Percentiles rank a stretch among this genome's conserved stretches.
Conservation (phyloP, 2,888 invertebrate species). For the Octonoba sinensis region DNA sequence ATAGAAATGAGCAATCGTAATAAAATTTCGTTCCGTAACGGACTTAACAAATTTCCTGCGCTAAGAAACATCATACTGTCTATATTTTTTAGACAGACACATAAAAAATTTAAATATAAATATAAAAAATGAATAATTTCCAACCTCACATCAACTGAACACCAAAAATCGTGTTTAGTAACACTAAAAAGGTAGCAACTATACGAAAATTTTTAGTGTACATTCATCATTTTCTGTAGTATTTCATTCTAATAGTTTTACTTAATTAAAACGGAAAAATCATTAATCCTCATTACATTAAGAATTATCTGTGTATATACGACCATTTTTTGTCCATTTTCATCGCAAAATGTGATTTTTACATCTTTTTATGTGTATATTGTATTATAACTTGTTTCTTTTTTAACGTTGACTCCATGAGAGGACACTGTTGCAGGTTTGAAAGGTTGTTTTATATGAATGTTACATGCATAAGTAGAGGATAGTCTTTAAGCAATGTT, state of each 20-base stretch:
- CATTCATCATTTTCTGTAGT: background rate
- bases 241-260: background rate
- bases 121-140: no score
- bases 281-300: constrained; percentile 30
- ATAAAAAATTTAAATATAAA: no score
- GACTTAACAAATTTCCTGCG: no score
- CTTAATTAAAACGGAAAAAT: constrained; percentile 18
- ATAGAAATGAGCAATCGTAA: no score
- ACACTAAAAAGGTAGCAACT: no score
- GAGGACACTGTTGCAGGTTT: constrained; percentile 54
- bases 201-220: background rate
- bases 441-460: constrained; percentile 45
- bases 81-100: no score
- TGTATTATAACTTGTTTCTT: constrained; percentile 55
- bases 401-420: constrained; percentile 42
- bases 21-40: no score
- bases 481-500: constrained; percentile 20
- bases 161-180: no score
- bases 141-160: no score
- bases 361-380: constrained; percentile 62
- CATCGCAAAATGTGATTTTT: constrained; percentile 61
- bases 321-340: constrained; percentile 59
- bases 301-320: constrained; percentile 49
- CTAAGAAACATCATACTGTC: no score
- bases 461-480: constrained; percentile 31